phyloP scores from a whole-genome alignment of 2,888 invertebrate species.

The Synergus umbraculus region DNA sequence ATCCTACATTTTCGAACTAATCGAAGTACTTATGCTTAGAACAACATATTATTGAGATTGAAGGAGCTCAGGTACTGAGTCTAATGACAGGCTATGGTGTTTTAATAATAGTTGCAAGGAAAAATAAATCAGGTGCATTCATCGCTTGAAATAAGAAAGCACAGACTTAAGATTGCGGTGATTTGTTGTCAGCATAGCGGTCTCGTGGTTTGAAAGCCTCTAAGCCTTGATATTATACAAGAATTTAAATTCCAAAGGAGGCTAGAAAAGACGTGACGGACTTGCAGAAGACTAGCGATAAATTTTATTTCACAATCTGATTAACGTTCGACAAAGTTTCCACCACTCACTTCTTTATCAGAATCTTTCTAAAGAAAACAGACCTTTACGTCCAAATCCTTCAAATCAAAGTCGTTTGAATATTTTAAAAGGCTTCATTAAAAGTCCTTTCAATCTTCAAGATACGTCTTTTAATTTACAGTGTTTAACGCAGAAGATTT shows the following conservation, averaged over 20 bases:
- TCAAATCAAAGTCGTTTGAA: background rate
- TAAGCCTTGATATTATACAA: conserved; percentile 11
- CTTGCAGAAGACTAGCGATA: conserved; percentile 20
- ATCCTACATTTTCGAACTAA: background rate
- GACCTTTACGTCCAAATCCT: background rate
- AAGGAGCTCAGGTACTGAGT: conserved; percentile 3
- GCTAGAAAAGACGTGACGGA: conserved; percentile 9
- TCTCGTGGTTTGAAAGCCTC: background rate
- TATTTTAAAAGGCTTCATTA: background rate
- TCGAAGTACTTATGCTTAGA: background rate
- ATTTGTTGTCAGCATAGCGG: background rate
- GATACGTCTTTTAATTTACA: too few relatives aligned
- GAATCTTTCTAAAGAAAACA: too few relatives aligned
- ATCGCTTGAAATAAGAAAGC: background rate
- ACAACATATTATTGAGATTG: background rate
- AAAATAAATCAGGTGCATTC: conserved; percentile 12
- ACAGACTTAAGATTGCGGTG: background rate
- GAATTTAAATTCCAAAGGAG: conserved; percentile 4
- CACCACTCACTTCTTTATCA: background rate
- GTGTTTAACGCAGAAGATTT: too few relatives aligned
- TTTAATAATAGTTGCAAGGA: conserved; percentile 2
- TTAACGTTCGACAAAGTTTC: conserved; percentile 7
- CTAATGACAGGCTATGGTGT: background rate
- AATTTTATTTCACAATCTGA: conserved; percentile 2
- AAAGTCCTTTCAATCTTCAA: too few relatives aligned